Evolutionary conservation across 2,797 vertebrate species (phyloP), one percentile per base, ranked within the genome.

Genomic region (Diceros bicornis): DNA sequence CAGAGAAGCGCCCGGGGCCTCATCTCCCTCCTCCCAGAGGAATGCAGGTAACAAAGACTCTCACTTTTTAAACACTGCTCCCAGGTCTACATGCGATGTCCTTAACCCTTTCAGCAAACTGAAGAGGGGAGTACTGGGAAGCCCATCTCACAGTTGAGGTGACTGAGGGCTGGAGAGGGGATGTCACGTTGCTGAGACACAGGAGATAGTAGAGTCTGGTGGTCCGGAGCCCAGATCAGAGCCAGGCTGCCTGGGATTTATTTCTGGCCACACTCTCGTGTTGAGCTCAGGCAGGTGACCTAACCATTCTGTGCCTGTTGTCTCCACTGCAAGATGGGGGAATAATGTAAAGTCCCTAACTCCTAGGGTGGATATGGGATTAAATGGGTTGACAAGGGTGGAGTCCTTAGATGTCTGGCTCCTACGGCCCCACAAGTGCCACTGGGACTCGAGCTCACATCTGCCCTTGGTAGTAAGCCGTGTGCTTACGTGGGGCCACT

Each of bases 131-230:
- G 34, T 17, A 0, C 7, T 11, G 52, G 66, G 64, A 72, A 82
- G 14, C 27, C 81, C 25, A 10, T 34, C 50, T 82, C 89, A 59
- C 34, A 55, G 61, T 1, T 37, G 84, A 71, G 37, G 4, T 23
- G 62, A 64, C 66, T 13, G 47, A 91, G 68, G 32, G 32, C 0
- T 12, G 72, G 44, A n/a, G n/a, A 32, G 59, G 29, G 59, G 29
- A 59, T 16, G 47, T 41, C 14, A n/a, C 0, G 4, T 13, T 37
- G 37, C 8, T 2, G 34, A 71, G 64, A 62, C 9, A 1, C 0
- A 3, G 27, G 21, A 37, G n/a, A 7, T 5, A 7, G 21, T 1
- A 8, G 44, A 6, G 10, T 47, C 27, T 61, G 27, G 17, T 27
- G 68, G 21, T 41, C 27, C 61, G 27, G 10, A 27, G 50, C 47